Evolutionary conservation across 2,797 vertebrate genomes (phyloP).

Genomic region (Lutjanus campechanus): DNA sequence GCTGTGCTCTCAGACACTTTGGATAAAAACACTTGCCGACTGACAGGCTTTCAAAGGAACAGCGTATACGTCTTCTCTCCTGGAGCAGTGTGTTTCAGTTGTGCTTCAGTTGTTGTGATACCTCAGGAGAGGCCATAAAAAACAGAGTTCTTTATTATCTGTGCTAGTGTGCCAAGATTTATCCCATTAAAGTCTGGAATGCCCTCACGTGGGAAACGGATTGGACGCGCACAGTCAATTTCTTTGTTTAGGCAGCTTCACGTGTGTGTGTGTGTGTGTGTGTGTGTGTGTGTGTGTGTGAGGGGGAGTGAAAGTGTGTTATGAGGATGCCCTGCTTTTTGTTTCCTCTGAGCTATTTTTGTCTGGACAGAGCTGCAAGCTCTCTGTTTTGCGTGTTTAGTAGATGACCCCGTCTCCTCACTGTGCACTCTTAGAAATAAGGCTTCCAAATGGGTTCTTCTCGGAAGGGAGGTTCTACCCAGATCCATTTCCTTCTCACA

Average conservation of each 20-base stretch:
- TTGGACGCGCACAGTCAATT: slow-evolving; percentile 65
- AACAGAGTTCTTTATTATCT: slow-evolving; percentile 66
- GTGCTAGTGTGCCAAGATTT: slow-evolving; percentile 70
- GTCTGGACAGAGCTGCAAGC: slow-evolving; percentile 59
- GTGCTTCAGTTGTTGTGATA: slow-evolving; percentile 57
- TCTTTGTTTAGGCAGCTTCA: slow-evolving; percentile 71
- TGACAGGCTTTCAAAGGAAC: slow-evolving; percentile 24
- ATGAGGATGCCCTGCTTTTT: slow-evolving; percentile 71
- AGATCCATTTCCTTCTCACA: too few species aligned
- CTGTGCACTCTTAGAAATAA: not conserved
- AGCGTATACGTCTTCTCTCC: slow-evolving; percentile 13
- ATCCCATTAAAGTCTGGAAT: slow-evolving; percentile 77
- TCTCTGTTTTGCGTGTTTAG: slow-evolving; percentile 55
- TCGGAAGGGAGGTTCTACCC: too few species aligned
- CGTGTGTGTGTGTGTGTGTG: slow-evolving; percentile 39
- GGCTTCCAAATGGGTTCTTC: too few species aligned
- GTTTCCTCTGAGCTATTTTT: slow-evolving; percentile 76
- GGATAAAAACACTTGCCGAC: slow-evolving; percentile 24
- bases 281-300: not conserved
- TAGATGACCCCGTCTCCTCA: slow-evolving; percentile 22
- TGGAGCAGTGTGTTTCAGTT: not conserved
- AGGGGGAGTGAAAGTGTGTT: slow-evolving; percentile 35
- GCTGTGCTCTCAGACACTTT: slow-evolving; percentile 3
- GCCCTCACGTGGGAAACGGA: slow-evolving; percentile 75
- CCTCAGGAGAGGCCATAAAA: slow-evolving; percentile 63